Evolutionary conservation across 2,113 vertebrate genomes (phyloP), one percentile per base, ranked within the genome.

Genomic region (Prinia subflava): DNA sequence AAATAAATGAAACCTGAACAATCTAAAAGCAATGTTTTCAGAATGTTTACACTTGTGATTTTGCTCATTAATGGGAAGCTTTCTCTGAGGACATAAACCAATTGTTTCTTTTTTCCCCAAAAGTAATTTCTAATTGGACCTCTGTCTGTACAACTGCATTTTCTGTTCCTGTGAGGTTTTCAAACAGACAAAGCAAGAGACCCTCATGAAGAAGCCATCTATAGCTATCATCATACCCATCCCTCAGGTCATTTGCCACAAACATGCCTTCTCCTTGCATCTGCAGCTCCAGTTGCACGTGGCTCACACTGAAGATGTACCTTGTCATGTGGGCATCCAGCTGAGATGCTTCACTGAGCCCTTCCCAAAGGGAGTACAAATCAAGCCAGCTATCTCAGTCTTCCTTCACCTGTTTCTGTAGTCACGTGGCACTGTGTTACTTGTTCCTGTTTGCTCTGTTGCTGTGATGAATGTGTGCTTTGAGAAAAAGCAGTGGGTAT

Each of bases 271-370:
- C 21, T 47, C 18, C 0, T 0, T 15, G n/a, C 39, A 53, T 28
- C 42, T 13, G 15, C 28, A 68, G 19, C 37, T 73, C 15, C 0
- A 0, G 16, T 7, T 86, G 30, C 42, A 33, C 0, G 0, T 2
- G 4, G 13, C 30, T 71, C 12, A 33, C 5, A 1, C 24, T 60
- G 71, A 57, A 67, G 22, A 25, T 0, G 0, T 53, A 39, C 46
- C 30, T 50, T 59, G 21, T 13, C 11, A 12, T 3, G 2, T 9
- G 5, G 59, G 7, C 31, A 74, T 25, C 15, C 21, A 35, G 31
- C 16, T 28, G 25, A 64, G 41, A 41, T 25, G 14, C 30, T 56
- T 56, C 31, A 21, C 53, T 56, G 53, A 68, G 4, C 23, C 65
- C 49, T 69, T 89, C 31, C 31, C 23, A 42, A 68, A 56, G 37